phyloP scores from a whole-genome alignment of 2,113 vertebrate species.

The Herpailurus yagouaroundi region DNA sequence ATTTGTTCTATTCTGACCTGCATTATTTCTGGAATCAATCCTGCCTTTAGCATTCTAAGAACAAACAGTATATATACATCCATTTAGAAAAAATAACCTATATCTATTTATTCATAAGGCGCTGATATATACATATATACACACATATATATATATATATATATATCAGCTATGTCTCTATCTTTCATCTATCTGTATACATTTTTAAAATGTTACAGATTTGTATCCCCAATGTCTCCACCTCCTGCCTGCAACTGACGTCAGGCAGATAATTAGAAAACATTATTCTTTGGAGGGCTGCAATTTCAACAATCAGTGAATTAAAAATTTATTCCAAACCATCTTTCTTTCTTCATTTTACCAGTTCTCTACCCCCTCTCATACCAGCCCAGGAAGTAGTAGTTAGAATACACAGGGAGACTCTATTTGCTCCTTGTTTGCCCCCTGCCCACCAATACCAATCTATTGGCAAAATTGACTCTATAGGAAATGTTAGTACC shows the following conservation, averaged over 20 bases:
- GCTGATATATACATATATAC: background rate
- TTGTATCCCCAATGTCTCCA: rapidly evolving
- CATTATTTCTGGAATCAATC: background rate
- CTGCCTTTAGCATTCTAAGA: background rate
- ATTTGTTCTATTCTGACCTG: background rate
- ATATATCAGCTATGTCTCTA: background rate
- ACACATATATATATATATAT: background rate
- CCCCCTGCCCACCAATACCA: background rate
- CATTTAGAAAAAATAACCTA: background rate
- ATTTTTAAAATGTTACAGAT: background rate
- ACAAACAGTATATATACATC: background rate
- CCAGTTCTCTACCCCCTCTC: background rate
- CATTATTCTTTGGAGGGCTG: background rate
- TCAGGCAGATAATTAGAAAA: background rate
- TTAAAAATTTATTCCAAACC: background rate
- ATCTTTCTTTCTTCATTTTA: background rate
- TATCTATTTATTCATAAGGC: background rate
- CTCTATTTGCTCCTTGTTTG: background rate
- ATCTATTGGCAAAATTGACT: background rate
- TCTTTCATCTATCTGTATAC: background rate
- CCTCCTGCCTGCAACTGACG: background rate
- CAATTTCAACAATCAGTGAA: background rate
- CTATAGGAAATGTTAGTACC: background rate
- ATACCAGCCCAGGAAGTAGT: too few relatives aligned
- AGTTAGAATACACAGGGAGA: background rate